A percentile compares a stretch with the other conserved stretches of the same genome.
Conservation (phyloP, 2,888 invertebrate species). For the Orthonevra nobilis region DNA sequence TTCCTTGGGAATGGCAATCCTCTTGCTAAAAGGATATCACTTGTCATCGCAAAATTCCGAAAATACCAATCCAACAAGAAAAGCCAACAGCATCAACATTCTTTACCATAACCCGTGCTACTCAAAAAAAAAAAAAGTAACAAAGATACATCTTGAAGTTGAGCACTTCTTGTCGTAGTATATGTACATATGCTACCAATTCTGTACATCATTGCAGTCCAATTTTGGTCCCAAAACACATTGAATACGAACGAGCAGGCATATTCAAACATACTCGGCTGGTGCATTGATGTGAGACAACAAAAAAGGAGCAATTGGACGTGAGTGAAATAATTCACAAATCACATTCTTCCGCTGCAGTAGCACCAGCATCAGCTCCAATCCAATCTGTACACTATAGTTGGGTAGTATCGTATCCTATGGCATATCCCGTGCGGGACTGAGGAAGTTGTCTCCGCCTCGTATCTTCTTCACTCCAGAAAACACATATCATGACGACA, state of each 20-base stretch:
- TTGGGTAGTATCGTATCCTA: neutral
- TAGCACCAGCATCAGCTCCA: conserved; percentile 8
- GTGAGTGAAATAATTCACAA: conserved; percentile 69
- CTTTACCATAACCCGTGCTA: neutral
- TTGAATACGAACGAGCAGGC: no score
- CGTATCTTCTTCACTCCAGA: conserved; percentile 40
- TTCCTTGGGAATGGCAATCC: conserved; percentile 36
- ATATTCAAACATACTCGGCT: conserved; percentile 10
- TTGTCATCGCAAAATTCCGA: conserved; percentile 61
- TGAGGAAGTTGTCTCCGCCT: conserved; percentile 57
- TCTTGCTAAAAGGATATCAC: conserved; percentile 63
- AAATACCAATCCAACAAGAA: conserved; percentile 29
- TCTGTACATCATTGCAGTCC: conserved; percentile 26
- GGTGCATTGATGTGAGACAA: conserved; percentile 6
- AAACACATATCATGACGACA: conserved; percentile 54
- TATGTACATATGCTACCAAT: conserved; percentile 56
- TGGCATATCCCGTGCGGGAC: conserved; percentile 42
- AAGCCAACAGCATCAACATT: conserved; percentile 3
- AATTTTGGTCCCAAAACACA: conserved; percentile 48
- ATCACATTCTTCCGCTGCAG: conserved; percentile 59
- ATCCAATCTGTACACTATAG: conserved; percentile 15
- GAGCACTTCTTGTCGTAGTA: conserved; percentile 58
- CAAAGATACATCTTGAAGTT: conserved; percentile 31
- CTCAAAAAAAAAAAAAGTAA: conserved; percentile 1
- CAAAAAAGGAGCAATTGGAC: conserved; percentile 37